Base-by-base conservation (phyloP, 2,888 invertebrate species). In the Pterostichus madidus region DNA sequence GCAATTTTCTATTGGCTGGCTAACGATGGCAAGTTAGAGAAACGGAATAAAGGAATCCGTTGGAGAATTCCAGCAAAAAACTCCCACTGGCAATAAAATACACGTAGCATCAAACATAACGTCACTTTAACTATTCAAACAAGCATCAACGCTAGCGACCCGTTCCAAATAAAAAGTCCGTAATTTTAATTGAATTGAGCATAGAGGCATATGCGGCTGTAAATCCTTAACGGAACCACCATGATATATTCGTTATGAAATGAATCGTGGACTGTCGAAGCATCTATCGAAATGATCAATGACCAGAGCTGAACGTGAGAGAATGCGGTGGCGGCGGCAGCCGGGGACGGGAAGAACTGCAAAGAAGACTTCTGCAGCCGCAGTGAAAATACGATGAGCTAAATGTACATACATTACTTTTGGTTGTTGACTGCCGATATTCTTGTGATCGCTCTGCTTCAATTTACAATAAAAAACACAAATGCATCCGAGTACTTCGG, bases 211-310 rank as follows among this genome's bases (percentile, higher is more conserved):
- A 56, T 7, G 44, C 24, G 68, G 68, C 44, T 71, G 68, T 71
- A 71, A 71, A 71, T 71, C 68, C 44, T 71, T 71, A 71, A 71
- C 68, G 68, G 68, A 71, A 71, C 68, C 68, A 39, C 49, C 75
- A 75, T 75, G 75, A 75, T 75, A 75, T 75, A 75, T 75, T 75
- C 75, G 75, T 75, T 75, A 75, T 75, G 75, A 75, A 75, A 75
- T 75, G 75, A 75, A 75, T 75, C 75, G 75, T 75, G 75, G 79
- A 64, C 64, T 79, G 79, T 79, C 79, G 79, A 79, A 64, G 79
- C 68, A 44, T 78, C 78, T 61, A 46, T 61, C 64, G 78, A 79
- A 79, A 79, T 79, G 79, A 79, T 79, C 79, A 79, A 79, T 79
- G 79, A 79, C 79, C 46, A 15, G 52, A 46, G n/a, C 7, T 8